A percentile compares a stretch with the other conserved stretches of the same genome.
These are phyloP conservation scores for Drosophila ambigua DNA, from an alignment of 1,140 invertebrate species.

Conservation along the genomic window DNA sequence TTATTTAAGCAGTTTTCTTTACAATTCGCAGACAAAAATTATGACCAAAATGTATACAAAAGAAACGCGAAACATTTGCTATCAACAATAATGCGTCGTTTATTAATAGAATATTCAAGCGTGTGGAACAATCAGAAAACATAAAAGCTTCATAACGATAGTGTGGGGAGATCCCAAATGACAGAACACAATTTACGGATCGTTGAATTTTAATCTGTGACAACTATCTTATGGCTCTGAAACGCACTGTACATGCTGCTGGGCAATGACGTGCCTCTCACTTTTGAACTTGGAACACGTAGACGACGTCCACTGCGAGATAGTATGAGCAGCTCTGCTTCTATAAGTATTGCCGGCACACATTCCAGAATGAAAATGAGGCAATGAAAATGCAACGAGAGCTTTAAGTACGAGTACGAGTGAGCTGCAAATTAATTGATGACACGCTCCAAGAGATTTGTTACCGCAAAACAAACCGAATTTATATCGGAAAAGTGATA, in stretches of 20 bases:
- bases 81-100: constrained; percentile 42
- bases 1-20: constrained; percentile 45
- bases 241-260: constrained; percentile 16
- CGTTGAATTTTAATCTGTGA: too few relatives aligned
- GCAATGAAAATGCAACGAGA: not conserved
- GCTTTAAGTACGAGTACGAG: too few relatives aligned
- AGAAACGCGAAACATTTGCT: constrained; percentile 38
- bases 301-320: constrained; percentile 6
- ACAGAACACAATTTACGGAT: too few relatives aligned
- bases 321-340: constrained; percentile 3
- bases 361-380: constrained; percentile 28
- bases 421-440: constrained; percentile 2
- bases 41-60: constrained; percentile 25
- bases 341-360: not conserved
- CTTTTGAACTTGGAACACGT: constrained; percentile 46
- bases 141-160: constrained; percentile 6
- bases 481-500: not conserved
- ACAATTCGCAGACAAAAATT: constrained; percentile 9
- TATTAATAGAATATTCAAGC: constrained; percentile 48
- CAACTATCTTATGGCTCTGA: constrained; percentile 3
- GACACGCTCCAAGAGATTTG: constrained; percentile 33
- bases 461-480: constrained; percentile 10
- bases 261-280: constrained; percentile 26
- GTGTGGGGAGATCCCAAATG: too few relatives aligned
- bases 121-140: constrained; percentile 11